Percentiles rank a stretch among this genome's conserved stretches.
phyloP scores from a whole-genome alignment of 1,140 invertebrate genomes.

The Dryas iulia region DNA sequence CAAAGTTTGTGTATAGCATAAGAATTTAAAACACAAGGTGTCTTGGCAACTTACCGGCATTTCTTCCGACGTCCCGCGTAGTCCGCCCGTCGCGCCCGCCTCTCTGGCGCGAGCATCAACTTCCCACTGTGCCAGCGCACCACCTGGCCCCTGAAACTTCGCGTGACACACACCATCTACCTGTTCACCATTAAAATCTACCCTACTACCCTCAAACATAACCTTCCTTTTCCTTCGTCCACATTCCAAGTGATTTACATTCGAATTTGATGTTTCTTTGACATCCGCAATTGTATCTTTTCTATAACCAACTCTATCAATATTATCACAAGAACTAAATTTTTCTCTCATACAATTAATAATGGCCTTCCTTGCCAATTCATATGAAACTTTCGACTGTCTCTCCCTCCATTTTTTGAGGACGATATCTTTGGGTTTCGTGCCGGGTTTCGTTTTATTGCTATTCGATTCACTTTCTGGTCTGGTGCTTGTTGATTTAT shows the following conservation, averaged over 20 bases:
- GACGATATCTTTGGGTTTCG: slow-evolving; percentile 25
- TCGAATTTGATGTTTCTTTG: slow-evolving; percentile 74
- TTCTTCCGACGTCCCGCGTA: slow-evolving; percentile 56
- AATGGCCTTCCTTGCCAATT: slow-evolving; percentile 61
- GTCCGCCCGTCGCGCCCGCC: slow-evolving; percentile 60
- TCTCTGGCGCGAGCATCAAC: slow-evolving; percentile 58
- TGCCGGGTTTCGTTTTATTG: neutral
- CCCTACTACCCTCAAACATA: slow-evolving; percentile 37
- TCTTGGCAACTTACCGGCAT: slow-evolving; percentile 62
- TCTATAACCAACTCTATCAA: slow-evolving; percentile 50
- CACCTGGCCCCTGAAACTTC: slow-evolving; percentile 69
- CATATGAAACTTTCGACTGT: slow-evolving; percentile 56
- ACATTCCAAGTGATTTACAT: slow-evolving; percentile 47
- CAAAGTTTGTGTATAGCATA: too few relatives aligned
- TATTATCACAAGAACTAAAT: slow-evolving; percentile 45
- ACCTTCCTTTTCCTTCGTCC: slow-evolving; percentile 36
- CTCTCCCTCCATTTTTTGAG: slow-evolving; percentile 66
- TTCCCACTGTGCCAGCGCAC: slow-evolving; percentile 71
- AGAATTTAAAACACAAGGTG: neutral
- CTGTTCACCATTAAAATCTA: slow-evolving; percentile 36
- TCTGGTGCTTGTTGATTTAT: slow-evolving; percentile 34
- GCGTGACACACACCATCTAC: slow-evolving; percentile 65
- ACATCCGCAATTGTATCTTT: slow-evolving; percentile 62
- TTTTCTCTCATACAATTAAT: slow-evolving; percentile 73
- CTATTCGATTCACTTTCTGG: neutral